Evolutionary conservation across 2,888 invertebrate genomes (phyloP).

Genomic region (Amaurobius ferox): DNA sequence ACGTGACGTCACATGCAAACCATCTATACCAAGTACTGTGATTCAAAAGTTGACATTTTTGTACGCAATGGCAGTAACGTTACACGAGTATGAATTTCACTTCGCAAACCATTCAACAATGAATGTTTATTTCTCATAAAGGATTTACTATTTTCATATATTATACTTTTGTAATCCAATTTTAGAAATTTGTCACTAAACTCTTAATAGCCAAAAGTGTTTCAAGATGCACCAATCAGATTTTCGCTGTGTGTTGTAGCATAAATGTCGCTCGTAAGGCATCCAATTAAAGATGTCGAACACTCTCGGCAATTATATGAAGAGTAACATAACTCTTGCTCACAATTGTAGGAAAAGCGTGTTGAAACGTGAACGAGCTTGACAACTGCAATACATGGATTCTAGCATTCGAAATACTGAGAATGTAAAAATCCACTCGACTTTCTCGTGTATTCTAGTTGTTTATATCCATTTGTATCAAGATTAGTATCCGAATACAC

Average conservation of each 20-base stretch:
- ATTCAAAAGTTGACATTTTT: neutral
- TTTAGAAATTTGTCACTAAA: neutral
- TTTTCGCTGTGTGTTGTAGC: neutral
- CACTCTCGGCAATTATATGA: neutral
- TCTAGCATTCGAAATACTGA: no score
- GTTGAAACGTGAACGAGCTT: neutral
- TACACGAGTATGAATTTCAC: no score
- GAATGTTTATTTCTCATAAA: neutral
- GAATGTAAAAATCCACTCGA: no score
- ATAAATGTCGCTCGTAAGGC: neutral
- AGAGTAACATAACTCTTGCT: neutral
- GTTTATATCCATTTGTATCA: no score
- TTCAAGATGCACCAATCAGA: slow-evolving; percentile 8
- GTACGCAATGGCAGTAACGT: neutral
- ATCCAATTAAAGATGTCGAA: neutral
- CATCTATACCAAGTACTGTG: no score
- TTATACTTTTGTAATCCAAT: neutral
- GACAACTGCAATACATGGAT: no score
- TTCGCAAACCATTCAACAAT: neutral
- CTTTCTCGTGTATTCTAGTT: no score
- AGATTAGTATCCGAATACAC: no score
- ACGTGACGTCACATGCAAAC: no score
- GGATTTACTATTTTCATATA: neutral
- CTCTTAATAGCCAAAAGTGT: neutral
- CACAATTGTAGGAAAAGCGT: neutral